A percentile compares a stretch with the other conserved stretches of the same genome.
phyloP scores from a whole-genome alignment of 2,797 vertebrate genomes.

The Crypturellus tataupa region DNA sequence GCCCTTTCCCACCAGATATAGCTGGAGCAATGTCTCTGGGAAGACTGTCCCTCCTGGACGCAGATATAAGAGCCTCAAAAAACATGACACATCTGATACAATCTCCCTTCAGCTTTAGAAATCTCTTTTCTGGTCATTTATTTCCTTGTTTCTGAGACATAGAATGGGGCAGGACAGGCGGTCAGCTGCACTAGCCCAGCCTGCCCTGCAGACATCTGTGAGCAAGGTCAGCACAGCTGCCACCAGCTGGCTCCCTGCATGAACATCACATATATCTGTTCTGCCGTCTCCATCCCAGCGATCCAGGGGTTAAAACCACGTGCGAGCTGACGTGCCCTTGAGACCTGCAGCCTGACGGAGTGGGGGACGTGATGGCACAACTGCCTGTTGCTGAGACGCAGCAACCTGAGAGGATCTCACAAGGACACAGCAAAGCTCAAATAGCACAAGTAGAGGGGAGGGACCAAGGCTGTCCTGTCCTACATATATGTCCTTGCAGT shows the following conservation, averaged over 20 bases:
- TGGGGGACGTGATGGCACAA: not conserved
- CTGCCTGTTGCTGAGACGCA: not conserved
- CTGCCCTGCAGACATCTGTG: not conserved
- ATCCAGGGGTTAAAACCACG: not conserved
- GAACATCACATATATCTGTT: not conserved
- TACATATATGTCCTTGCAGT: rapidly evolving
- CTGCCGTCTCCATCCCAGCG: not conserved
- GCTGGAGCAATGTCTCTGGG: rapidly evolving
- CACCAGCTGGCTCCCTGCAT: not conserved
- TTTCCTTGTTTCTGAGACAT: not conserved
- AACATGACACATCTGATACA: not conserved
- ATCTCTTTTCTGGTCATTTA: not conserved
- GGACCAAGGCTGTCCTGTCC: rapidly evolving
- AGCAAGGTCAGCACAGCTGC: not conserved
- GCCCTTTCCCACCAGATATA: not conserved
- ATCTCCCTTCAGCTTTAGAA: not conserved
- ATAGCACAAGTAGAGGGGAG: not conserved
- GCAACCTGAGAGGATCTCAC: not conserved
- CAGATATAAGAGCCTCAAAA: not conserved
- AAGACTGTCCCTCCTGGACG: rapidly evolving
- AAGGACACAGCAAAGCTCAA: not conserved
- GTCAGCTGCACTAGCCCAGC: not conserved
- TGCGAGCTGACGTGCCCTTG: not conserved
- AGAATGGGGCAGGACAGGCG: not conserved
- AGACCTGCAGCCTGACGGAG: not conserved